Evolutionary conservation across 1,140 invertebrate genomes (phyloP).

Genomic region (Meteorus sp.): DNA sequence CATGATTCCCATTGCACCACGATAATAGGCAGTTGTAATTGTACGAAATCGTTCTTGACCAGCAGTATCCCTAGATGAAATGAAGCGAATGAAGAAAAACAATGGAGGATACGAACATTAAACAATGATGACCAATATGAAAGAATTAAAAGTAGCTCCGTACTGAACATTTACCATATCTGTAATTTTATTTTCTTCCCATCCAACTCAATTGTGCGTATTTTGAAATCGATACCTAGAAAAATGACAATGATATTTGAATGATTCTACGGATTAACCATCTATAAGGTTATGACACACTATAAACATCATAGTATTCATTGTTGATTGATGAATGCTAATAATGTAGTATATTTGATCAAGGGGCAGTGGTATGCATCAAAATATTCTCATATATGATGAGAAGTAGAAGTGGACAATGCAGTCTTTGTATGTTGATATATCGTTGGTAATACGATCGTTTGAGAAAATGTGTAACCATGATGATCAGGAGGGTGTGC

Average conservation of each 20-base stretch:
- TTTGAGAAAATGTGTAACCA: slow-evolving; percentile 2
- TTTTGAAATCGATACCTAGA: slow-evolving; percentile 98
- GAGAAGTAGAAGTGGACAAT: too few species aligned
- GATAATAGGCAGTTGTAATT: slow-evolving; percentile 97
- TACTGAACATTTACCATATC: slow-evolving; percentile 98
- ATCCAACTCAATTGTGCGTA: slow-evolving; percentile 96
- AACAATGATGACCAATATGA: background rate
- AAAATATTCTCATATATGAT: background rate
- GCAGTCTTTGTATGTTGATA: slow-evolving; percentile 29
- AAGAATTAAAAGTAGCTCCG: too few species aligned
- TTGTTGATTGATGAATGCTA: too few species aligned
- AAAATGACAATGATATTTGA: slow-evolving; percentile 35
- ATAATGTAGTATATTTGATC: too few species aligned
- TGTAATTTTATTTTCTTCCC: slow-evolving; percentile 98
- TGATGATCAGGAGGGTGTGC: background rate
- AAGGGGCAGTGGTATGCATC: too few species aligned
- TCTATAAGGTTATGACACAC: background rate
- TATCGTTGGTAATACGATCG: slow-evolving; percentile 6
- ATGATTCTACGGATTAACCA: background rate
- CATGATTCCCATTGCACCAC: slow-evolving; percentile 99
- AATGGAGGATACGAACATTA: background rate
- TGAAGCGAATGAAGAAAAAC: slow-evolving; percentile 1
- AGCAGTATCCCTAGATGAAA: slow-evolving; percentile 82
- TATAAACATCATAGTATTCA: background rate
- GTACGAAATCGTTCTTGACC: slow-evolving; percentile 96